Base-by-base conservation (phyloP, 2,888 invertebrate species). In the Globia sparganii region DNA sequence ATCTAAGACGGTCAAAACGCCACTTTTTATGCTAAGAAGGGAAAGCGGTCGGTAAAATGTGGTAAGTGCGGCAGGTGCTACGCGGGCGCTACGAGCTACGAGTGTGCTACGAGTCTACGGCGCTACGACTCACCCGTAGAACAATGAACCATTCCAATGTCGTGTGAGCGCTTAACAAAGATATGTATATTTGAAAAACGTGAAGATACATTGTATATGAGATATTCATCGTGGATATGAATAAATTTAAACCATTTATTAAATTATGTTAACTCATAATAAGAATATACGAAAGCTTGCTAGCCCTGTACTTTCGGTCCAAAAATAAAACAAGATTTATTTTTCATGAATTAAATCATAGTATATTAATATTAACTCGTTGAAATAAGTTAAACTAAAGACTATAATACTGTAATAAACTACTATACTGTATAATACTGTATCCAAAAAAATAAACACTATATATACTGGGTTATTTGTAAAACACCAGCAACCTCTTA, bases 51-150 rank as follows among this genome's bases (percentile, higher is more conserved):
- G 84, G 91, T 93, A 94, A 94, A 93, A 92, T 92, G 88, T 87
- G 88, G 90, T 92, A 92, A 94, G 93, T 92, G 91, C 87, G 90
- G 88, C 92, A 94, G 93, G 93, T 94, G 93, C 93, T 93, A 94
- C 93, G 91, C 79, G 83, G 86, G 86, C 85, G 91, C 91, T 93
- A 91, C 92, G 91, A 90, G 91, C 91, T 92, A 91, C 92, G 91
- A 90, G 88, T 80, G 83, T 86, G 88, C 92, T 91, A 91, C 91
- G 75, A 73, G 72, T 70, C 87, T 86, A 85, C 88, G 80, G 71
- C 80, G 89, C 90, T 91, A 91, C 91, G 90, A 86, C 83, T 80
- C 73, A 77, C 84, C 53, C 76, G 80, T 78, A 84, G 61, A 72
- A 76, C 80, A 78, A 80, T 78, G 72, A 83, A 66, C 72, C 59